phyloP scores from a whole-genome alignment of 2,113 vertebrate genomes.

The Scytalopus superciliaris region DNA sequence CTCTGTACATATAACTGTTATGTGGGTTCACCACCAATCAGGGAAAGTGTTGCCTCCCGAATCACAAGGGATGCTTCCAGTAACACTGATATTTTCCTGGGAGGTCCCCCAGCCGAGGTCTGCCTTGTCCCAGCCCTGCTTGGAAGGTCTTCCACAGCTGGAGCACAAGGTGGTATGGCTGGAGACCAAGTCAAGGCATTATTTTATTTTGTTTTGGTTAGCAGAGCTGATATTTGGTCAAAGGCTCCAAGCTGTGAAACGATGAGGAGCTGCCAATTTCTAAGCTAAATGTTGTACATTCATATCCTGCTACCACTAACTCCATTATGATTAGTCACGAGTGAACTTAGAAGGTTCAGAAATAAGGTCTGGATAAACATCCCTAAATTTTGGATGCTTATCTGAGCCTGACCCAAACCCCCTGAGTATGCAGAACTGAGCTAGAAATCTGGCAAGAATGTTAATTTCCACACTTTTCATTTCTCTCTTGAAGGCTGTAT shows the following conservation, averaged over 20 bases:
- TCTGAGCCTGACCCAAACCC: conserved; percentile 65
- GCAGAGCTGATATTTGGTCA: conserved; percentile 65
- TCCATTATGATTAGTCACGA: conserved; percentile 52
- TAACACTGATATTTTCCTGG: conserved; percentile 22
- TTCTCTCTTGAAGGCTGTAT: conserved; percentile 67
- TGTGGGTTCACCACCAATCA: accelerated
- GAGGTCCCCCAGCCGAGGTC: conserved; percentile 11
- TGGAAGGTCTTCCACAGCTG: conserved; percentile 42
- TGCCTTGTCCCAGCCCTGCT: not conserved
- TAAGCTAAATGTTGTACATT: conserved; percentile 60
- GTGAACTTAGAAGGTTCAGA: conserved; percentile 54
- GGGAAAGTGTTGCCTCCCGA: not conserved
- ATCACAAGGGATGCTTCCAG: not conserved
- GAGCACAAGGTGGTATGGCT: conserved; percentile 58
- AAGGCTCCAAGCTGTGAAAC: conserved; percentile 63
- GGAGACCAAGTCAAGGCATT: conserved; percentile 59
- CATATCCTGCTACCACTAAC: conserved; percentile 60
- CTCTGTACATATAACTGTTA: accelerated
- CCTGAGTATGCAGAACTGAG: conserved; percentile 48
- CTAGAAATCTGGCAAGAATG: conserved; percentile 67
- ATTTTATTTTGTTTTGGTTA: conserved; percentile 71
- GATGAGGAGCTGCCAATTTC: conserved; percentile 57
- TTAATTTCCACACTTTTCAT: conserved; percentile 66
- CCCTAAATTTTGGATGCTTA: conserved; percentile 64
- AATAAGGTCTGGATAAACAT: conserved; percentile 66